Base-by-base conservation (phyloP, 30 jellyfish, hydroid and myxozoan species). In the Aurelia aurita region DNA sequence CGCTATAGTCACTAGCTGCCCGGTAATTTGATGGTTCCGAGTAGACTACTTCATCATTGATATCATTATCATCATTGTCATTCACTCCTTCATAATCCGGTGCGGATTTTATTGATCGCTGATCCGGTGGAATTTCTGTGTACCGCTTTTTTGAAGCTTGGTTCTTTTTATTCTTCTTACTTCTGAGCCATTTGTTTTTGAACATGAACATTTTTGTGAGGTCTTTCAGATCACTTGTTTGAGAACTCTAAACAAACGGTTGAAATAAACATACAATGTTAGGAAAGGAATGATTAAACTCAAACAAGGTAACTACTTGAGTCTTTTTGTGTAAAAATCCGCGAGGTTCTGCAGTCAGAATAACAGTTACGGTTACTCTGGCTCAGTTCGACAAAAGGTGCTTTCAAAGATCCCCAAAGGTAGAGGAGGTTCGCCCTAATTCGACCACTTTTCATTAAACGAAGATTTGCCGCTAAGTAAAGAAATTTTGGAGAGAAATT, bases 101-200 rank as follows among this genome's bases (percentile, higher is more conserved):
- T 15, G 25, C 79, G 7, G 76, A 65, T 23, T 85, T 55, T 57
- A 32, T 83, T 5, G 86, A 70, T 19, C 72, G 86, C 46, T 83
- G 71, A 27, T 83, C 93, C 18, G 93, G 87, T 6, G 86, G 93
- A 18, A 83, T 72, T 74, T 83, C 93, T 3, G 93, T 83, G 69
- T 43, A 83, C 13, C 93, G 86, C 81, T 70, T 83, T 44, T 83
- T 83, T 12, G 93, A 69, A 23, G 67, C 25, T 46, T 83, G 65
- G 16, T 74, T 47, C 51, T 85, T 73, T 35, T 85, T 85, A 31
- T 39, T 65, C 23, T 64, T 59, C 71, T 61, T 70, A 1, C 80
- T 57, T 72, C 65, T 85, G 57, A 85, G 49, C 14, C 74, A 54
- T 51, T 73, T 85, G 84, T 85, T 73, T 57, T 85, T 85, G 59